phyloP scores from a whole-genome alignment of 2,113 vertebrate species.

The Noctilio leporinus region DNA sequence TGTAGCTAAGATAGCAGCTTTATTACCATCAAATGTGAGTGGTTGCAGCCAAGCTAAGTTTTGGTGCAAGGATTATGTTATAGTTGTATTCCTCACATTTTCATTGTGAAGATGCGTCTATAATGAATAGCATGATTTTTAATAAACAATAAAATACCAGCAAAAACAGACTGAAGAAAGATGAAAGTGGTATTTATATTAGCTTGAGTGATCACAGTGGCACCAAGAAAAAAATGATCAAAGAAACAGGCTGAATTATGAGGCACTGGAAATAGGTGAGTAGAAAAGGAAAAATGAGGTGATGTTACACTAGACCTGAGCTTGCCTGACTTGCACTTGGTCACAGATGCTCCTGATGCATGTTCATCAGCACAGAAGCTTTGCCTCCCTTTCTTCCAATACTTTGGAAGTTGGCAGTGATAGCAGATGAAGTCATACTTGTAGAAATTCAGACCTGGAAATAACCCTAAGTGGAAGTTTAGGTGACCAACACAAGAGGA shows the following conservation, averaged over 20 bases:
- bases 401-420: background rate
- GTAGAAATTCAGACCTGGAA: background rate
- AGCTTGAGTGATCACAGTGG: background rate
- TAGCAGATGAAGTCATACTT: background rate
- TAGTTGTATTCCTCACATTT: background rate
- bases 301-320: accelerated
- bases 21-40: background rate
- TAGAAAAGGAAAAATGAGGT: background rate
- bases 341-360: too few species aligned
- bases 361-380: background rate
- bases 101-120: background rate
- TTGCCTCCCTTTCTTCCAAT: accelerated
- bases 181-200: background rate
- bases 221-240: background rate
- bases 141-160: background rate
- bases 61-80: background rate
- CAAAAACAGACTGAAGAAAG: background rate
- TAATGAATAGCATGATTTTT: background rate
- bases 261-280: background rate
- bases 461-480: background rate
- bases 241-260: background rate
- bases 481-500: background rate
- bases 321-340: background rate
- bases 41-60: background rate
- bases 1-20: background rate